Conservation (phyloP, 2,797 vertebrate species). For the Sphenodon punctatus region DNA sequence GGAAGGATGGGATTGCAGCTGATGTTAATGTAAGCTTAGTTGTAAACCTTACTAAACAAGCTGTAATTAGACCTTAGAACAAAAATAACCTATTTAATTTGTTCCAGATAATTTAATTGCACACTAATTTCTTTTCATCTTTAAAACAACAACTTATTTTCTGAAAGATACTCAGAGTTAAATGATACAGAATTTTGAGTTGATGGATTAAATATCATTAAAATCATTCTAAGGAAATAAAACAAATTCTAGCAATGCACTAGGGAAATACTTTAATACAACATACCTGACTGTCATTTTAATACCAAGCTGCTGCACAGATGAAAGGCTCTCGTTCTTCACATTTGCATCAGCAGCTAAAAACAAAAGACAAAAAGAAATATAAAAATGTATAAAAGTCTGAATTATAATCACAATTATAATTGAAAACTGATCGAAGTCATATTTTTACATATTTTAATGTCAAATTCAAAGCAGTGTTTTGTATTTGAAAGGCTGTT, state of each 20-base stretch:
- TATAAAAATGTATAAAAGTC: slow-evolving; percentile 37
- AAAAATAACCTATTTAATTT: slow-evolving; percentile 36
- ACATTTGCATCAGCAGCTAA: slow-evolving; percentile 77
- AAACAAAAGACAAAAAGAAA: slow-evolving; percentile 57
- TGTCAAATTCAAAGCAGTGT: slow-evolving; percentile 11
- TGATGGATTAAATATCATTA: slow-evolving; percentile 52
- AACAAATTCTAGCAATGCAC: slow-evolving; percentile 42
- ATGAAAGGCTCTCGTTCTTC: slow-evolving; percentile 76
- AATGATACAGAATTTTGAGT: slow-evolving; percentile 23
- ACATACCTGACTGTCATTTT: slow-evolving; percentile 86
- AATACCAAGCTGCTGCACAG: slow-evolving; percentile 87
- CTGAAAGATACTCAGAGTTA: slow-evolving; percentile 47
- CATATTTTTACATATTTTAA: slow-evolving; percentile 40
- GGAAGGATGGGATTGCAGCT: too few species aligned
- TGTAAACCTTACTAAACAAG: slow-evolving; percentile 24
- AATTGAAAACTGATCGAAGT: slow-evolving; percentile 53
- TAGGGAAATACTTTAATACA: slow-evolving; percentile 30
- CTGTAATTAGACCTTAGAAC: slow-evolving; percentile 42
- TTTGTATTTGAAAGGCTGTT: slow-evolving; percentile 30
- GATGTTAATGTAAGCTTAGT: slow-evolving; percentile 36
- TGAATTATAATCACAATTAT: slow-evolving; percentile 35
- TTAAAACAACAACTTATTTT: slow-evolving; percentile 43
- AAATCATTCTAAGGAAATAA: slow-evolving; percentile 39
- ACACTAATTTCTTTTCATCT: slow-evolving; percentile 28
- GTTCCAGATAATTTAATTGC: slow-evolving; percentile 44